phyloP scores from a whole-genome alignment of 2,797 vertebrate species.

The Spatula clypeata region DNA sequence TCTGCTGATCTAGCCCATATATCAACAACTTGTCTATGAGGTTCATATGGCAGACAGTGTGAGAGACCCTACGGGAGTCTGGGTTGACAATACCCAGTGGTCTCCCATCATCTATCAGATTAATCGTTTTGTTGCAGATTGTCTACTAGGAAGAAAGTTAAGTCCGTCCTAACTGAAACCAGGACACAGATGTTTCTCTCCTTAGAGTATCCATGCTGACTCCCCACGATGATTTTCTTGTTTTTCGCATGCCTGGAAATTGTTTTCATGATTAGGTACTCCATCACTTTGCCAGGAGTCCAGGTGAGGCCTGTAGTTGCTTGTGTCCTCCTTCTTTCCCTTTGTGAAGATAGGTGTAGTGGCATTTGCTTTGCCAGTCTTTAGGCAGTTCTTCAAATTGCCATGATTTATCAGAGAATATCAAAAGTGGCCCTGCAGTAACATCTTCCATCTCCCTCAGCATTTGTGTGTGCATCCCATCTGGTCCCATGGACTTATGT shows the following conservation, averaged over 20 bases:
- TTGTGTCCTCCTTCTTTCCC: no score
- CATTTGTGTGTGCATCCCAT: neutral
- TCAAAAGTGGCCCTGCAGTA: neutral
- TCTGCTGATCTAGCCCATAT: neutral
- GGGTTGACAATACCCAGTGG: neutral
- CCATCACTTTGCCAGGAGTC: no score
- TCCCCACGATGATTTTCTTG: neutral
- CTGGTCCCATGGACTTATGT: neutral
- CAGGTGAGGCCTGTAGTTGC: no score
- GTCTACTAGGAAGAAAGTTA: no score
- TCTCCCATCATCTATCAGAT: neutral
- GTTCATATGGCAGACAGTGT: neutral
- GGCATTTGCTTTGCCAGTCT: neutral
- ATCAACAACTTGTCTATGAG: neutral
- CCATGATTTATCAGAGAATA: neutral
- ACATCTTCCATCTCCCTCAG: neutral
- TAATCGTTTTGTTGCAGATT: no score
- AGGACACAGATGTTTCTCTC: no score
- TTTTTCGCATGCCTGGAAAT: neutral
- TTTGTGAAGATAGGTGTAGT: no score
- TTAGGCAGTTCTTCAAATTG: neutral
- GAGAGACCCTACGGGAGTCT: neutral
- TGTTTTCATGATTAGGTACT: no score
- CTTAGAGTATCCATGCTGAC: no score
- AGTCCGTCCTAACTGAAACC: no score